These are phyloP conservation scores for Tretioscincus oriximinensis DNA, from an alignment of 2,113 vertebrate genomes.

Conservation along the genomic window DNA sequence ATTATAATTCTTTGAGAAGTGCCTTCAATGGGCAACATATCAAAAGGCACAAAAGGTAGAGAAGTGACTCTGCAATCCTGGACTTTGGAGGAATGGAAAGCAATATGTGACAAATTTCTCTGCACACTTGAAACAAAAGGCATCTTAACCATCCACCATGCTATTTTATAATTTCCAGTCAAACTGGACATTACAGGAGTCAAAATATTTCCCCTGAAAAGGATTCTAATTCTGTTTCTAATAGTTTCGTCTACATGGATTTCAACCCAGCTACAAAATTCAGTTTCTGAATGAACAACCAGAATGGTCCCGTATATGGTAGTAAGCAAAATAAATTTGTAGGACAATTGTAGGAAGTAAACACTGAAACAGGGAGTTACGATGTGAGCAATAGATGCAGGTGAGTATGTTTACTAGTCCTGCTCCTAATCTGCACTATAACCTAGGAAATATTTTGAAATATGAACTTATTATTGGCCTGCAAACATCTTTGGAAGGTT, in stretches of 20 bases:
- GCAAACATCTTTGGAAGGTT: too few relatives aligned
- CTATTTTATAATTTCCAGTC: background rate
- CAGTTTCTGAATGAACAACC: background rate
- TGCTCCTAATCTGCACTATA: too few relatives aligned
- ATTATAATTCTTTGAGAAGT: background rate
- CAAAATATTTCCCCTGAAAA: background rate
- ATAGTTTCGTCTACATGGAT: background rate
- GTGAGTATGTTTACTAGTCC: too few relatives aligned
- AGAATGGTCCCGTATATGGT: background rate
- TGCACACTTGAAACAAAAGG: too few relatives aligned
- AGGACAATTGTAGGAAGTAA: background rate
- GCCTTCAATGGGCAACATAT: conserved; percentile 4
- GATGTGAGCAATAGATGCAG: too few relatives aligned
- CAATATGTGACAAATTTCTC: conserved; percentile 25
- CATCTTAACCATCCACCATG: background rate
- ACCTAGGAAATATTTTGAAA: too few relatives aligned
- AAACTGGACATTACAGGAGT: background rate
- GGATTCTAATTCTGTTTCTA: background rate
- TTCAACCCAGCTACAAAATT: background rate
- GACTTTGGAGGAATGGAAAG: conserved; percentile 9
- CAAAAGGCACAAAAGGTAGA: conserved; percentile 13
- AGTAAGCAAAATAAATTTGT: background rate
- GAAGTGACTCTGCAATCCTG: background rate
- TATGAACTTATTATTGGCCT: too few relatives aligned
- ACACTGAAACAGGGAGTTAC: too few relatives aligned